Evolutionary conservation across 1,140 invertebrate genomes (phyloP).

Genomic region (Plectrocnemia conspersa): DNA sequence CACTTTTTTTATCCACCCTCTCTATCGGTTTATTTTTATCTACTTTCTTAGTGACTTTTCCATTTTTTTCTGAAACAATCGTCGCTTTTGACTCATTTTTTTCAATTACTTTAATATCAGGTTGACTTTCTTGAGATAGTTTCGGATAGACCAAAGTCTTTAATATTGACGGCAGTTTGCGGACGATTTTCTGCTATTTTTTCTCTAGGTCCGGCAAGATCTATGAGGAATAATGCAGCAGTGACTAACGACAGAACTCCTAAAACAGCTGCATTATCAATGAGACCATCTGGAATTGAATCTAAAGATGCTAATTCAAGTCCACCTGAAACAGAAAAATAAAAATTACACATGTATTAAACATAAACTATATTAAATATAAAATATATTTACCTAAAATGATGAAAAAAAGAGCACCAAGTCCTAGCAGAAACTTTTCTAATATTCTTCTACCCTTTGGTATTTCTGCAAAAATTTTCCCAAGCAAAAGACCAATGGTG

Average conservation of each 20-base stretch:
- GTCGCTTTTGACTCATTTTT: conserved; percentile 19
- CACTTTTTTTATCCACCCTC: background rate
- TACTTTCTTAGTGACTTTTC: conserved; percentile 26
- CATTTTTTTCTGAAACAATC: conserved; percentile 31
- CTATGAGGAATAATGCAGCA: conserved; percentile 62
- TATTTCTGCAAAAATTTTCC: conserved; percentile 60
- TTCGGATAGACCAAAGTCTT: conserved; percentile 32
- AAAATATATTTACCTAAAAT: conserved; percentile 53
- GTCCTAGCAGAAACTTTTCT: conserved; percentile 61
- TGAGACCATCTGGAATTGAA: conserved; percentile 58
- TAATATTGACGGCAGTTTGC: conserved; percentile 44
- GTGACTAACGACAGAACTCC: conserved; percentile 64
- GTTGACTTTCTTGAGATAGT: conserved; percentile 22
- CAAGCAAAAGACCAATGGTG: conserved; percentile 61
- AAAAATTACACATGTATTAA: conserved; percentile 3
- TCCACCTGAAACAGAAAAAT: conserved; percentile 47
- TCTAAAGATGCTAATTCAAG: conserved; percentile 65
- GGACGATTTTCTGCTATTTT: conserved; percentile 42
- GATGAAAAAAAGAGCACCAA: conserved; percentile 64
- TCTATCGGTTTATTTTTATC: conserved; percentile 12
- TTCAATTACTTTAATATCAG: conserved; percentile 11
- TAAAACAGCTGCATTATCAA: conserved; percentile 66
- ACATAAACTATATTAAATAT: conserved; percentile 7
- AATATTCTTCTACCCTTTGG: conserved; percentile 58
- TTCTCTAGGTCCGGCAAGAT: conserved; percentile 54